Evolutionary conservation across 2,888 invertebrate species (phyloP).

Genomic region (Cabera pusaria): DNA sequence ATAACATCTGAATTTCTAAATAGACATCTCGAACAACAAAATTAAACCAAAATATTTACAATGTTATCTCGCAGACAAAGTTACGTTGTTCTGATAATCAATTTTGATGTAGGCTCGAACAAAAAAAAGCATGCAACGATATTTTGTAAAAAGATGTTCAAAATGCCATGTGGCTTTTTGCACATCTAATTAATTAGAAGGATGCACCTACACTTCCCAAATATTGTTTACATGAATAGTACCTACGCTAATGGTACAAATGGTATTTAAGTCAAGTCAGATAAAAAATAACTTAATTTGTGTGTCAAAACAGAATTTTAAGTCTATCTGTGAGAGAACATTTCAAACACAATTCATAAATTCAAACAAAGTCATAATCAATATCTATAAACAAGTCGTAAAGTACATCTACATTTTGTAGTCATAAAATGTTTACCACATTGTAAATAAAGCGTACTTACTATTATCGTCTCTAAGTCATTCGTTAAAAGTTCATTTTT

Average conservation of each 20-base stretch:
- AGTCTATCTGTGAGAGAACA: conserved; percentile 55
- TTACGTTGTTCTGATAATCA: too few relatives aligned
- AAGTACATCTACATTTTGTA: conserved; percentile 47
- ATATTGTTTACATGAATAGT: too few relatives aligned
- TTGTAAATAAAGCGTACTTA: conserved; percentile 49
- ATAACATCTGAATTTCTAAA: conserved; percentile 49
- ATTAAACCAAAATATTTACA: conserved; percentile 56
- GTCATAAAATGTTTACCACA: conserved; percentile 49
- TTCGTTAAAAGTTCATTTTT: conserved; percentile 68
- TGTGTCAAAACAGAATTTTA: too few relatives aligned
- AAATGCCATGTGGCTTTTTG: conserved; percentile 12
- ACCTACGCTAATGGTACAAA: too few relatives aligned
- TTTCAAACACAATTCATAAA: conserved; percentile 63
- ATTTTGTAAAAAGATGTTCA: conserved; percentile 17
- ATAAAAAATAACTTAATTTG: too few relatives aligned
- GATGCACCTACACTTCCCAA: too few relatives aligned
- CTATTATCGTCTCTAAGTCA: conserved; percentile 48
- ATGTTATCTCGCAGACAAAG: conserved; percentile 55
- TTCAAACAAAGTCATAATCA: conserved; percentile 62
- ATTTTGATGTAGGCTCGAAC: too few relatives aligned
- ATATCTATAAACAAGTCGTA: conserved; percentile 60
- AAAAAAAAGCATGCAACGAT: too few relatives aligned
- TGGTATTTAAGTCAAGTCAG: too few relatives aligned
- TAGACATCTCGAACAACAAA: conserved; percentile 57
- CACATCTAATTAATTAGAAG: conserved; percentile 11